A percentile compares a stretch with the other conserved stretches of the same genome.
Evolutionary conservation across 2,113 vertebrate genomes (phyloP).

Genomic region (Tichodroma muraria): DNA sequence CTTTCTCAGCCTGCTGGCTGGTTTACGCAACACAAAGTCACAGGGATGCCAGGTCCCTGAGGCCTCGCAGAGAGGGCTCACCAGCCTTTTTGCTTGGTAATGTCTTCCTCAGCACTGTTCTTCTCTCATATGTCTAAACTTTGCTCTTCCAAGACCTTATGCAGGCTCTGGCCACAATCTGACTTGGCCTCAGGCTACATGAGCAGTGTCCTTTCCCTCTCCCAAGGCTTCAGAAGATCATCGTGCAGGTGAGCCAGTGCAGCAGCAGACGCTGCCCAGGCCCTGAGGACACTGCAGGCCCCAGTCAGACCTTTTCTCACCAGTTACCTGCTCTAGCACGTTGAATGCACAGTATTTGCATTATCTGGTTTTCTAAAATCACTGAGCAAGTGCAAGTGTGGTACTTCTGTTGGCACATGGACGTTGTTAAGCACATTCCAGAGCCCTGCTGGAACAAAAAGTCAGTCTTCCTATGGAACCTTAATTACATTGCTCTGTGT

Average conservation of each 20-base stretch:
- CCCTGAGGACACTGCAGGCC: not conserved
- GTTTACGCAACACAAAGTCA: not conserved
- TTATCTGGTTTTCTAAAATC: not conserved
- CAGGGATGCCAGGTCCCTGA: not conserved
- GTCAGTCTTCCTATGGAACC: not conserved
- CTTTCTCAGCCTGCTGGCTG: not conserved
- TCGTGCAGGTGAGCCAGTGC: fast-evolving
- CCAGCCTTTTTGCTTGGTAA: not conserved
- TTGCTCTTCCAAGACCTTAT: not conserved
- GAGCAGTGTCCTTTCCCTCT: not conserved
- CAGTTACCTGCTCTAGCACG: not conserved
- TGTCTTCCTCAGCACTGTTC: not conserved
- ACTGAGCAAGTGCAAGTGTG: not conserved
- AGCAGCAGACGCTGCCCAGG: not conserved
- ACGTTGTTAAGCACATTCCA: not conserved
- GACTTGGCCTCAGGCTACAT: not conserved
- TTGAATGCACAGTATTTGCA: not conserved
- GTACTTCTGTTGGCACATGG: not conserved
- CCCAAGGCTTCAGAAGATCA: not conserved
- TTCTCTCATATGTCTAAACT: not conserved
- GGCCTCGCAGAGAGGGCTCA: not conserved
- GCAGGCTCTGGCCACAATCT: not conserved
- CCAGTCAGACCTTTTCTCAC: not conserved
- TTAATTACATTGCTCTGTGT: not conserved
- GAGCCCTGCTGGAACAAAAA: not conserved